Conservation (phyloP, 1,140 invertebrate genomes). For the Apis dorsata region DNA sequence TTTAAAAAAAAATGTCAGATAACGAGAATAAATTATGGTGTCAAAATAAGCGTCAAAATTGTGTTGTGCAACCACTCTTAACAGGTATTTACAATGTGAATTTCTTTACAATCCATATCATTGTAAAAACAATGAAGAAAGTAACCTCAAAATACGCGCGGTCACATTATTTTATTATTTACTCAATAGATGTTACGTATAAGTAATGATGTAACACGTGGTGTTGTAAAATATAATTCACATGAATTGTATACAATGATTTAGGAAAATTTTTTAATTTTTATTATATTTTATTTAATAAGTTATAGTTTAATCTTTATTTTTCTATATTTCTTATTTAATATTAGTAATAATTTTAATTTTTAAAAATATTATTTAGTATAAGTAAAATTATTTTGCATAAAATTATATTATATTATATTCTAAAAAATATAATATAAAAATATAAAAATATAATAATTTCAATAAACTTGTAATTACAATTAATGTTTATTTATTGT, state of each 20-base stretch:
- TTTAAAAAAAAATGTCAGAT: conserved; percentile 54
- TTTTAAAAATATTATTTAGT: not conserved
- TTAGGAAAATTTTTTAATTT: not conserved
- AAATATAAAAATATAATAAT: no score
- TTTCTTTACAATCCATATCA: not conserved
- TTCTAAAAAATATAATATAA: not conserved
- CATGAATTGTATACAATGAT: not conserved
- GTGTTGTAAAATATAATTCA: not conserved
- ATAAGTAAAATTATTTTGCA: not conserved
- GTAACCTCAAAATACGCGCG: conserved; percentile 37
- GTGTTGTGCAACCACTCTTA: conserved; percentile 89
- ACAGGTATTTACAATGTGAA: conserved; percentile 82
- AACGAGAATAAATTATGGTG: conserved; percentile 65
- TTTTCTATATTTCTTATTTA: no score
- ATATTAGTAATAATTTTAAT: not conserved
- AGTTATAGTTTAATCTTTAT: no score
- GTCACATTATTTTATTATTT: conserved; percentile 9
- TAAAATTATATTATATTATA: not conserved
- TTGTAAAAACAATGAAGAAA: not conserved
- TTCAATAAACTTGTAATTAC: not conserved
- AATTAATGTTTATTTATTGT: not conserved
- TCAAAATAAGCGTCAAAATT: conserved; percentile 84
- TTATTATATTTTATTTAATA: not conserved
- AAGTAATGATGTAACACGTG: conserved; percentile 32
- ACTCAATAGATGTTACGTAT: not conserved